Evolutionary conservation across 2,113 vertebrate genomes (phyloP), one percentile per base, ranked within the genome.

Genomic region (Tretioscincus oriximinensis): DNA sequence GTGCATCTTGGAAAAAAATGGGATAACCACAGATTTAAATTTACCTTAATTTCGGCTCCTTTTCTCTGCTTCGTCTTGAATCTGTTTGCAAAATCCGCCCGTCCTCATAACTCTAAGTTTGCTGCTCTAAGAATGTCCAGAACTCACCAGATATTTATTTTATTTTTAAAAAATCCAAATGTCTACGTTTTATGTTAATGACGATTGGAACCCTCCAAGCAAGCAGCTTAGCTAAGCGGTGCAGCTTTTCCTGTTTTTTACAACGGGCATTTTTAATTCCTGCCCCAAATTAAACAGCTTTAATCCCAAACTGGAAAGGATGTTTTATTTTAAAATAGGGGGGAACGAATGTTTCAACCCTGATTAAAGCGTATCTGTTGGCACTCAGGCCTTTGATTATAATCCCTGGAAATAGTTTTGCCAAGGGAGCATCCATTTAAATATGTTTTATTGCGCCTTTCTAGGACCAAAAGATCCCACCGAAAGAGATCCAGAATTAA

Each of bases 281-380:
- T 26, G 16, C 29, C 18, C 72, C 58, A 71, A 63, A 65, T 72
- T 41, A 73, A 82, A 66, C 41, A 65, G 74, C 68, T 71, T 65
- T 77, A 65, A 76, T 77, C 35, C 58, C 35, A 72, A 72, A 54
- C 74, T 82, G 74, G 67, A 72, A 77, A 65, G 26, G 54, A 58
- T 58, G 14, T 58, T 58, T 41, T 41, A 2, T 41, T 41, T 41
- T 2, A 2, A 41, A 41, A 41, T n/a, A n/a, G n/a, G n/a, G n/a
- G 35, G 35, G 35, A 41, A 2, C 35, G 35, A 41, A 41, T 41
- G 35, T 41, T 41, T 41, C 35, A 41, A 5, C 35, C 35, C 35
- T 41, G 35, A 41, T 41, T 41, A 41, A 41, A 41, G 35, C 3
- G 35, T 41, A 41, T 41, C 35, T 41, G 35, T 41, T 41, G 2